Evolutionary conservation across 2,888 invertebrate species (phyloP).

Genomic region (Hydrotaea diabolus): DNA sequence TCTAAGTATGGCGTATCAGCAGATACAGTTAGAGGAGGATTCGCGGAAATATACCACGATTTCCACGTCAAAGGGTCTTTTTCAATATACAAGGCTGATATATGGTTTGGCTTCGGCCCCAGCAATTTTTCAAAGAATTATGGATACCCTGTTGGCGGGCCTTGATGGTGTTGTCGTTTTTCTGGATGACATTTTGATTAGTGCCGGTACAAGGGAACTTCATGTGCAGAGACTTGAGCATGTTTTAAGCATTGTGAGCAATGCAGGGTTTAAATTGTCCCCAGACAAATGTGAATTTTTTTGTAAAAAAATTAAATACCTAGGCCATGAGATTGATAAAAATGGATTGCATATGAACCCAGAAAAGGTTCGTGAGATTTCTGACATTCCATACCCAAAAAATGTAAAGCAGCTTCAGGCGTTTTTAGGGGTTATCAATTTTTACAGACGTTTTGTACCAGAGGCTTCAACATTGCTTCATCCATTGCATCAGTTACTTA

Average conservation of each 20-base stretch:
- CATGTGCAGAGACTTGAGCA: conserved; percentile 38
- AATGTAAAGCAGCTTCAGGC: conserved; percentile 68
- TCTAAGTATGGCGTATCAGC: conserved; percentile 74
- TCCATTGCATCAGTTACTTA: conserved; percentile 72
- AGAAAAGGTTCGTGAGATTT: conserved; percentile 64
- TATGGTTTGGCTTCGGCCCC: conserved; percentile 77
- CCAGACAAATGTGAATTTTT: conserved; percentile 68
- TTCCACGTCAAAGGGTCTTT: conserved; percentile 69
- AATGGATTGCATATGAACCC: conserved; percentile 71
- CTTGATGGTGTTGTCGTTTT: conserved; percentile 64
- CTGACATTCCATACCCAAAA: conserved; percentile 60
- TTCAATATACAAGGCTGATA: conserved; percentile 69
- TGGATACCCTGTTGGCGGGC: conserved; percentile 73
- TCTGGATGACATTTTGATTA: conserved; percentile 72
- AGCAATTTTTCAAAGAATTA: conserved; percentile 75
- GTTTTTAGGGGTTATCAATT: conserved; percentile 72
- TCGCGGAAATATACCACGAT: conserved; percentile 71
- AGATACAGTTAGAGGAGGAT: conserved; percentile 73
- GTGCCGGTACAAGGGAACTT: conserved; percentile 39
- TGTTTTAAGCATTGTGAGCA: conserved; percentile 44
- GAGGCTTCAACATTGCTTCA: conserved; percentile 70
- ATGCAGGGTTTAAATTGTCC: conserved; percentile 55
- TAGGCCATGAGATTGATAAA: conserved; percentile 57
- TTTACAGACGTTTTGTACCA: conserved; percentile 76
- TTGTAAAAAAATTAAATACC: conserved; percentile 54